phyloP scores from a whole-genome alignment of 2,888 invertebrate genomes.

The Dione vanillae region DNA sequence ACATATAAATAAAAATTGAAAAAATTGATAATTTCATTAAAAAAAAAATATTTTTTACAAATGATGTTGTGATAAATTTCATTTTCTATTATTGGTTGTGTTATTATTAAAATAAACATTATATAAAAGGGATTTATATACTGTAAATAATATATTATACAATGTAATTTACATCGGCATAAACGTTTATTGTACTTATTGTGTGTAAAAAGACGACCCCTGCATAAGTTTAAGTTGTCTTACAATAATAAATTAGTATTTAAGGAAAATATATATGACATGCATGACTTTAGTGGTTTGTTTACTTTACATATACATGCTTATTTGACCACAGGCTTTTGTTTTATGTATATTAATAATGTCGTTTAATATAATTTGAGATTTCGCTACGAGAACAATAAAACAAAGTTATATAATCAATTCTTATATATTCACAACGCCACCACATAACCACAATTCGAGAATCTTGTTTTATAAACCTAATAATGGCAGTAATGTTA shows the following conservation, averaged over 20 bases:
- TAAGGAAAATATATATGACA: conserved; percentile 15
- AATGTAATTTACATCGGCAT: too few relatives aligned
- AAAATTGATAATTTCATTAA: too few relatives aligned
- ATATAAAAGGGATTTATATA: too few relatives aligned
- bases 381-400: background rate
- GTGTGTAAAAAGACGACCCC: too few relatives aligned
- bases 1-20: too few relatives aligned
- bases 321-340: conserved; percentile 1
- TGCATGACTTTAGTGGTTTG: conserved; percentile 5
- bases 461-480: background rate
- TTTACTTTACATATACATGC: background rate
- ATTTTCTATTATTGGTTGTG: too few relatives aligned
- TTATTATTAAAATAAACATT: too few relatives aligned
- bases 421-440: conserved; percentile 5
- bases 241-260: background rate
- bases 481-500: background rate
- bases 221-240: background rate
- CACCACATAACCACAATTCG: background rate
- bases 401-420: background rate
- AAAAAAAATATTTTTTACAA: too few relatives aligned
- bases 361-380: background rate
- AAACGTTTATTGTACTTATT: too few relatives aligned
- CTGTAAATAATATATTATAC: too few relatives aligned
- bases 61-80: too few relatives aligned
- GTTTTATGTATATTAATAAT: background rate